Evolutionary conservation across 2,797 vertebrate species (phyloP).

Genomic region (Pelochelys cantorii): DNA sequence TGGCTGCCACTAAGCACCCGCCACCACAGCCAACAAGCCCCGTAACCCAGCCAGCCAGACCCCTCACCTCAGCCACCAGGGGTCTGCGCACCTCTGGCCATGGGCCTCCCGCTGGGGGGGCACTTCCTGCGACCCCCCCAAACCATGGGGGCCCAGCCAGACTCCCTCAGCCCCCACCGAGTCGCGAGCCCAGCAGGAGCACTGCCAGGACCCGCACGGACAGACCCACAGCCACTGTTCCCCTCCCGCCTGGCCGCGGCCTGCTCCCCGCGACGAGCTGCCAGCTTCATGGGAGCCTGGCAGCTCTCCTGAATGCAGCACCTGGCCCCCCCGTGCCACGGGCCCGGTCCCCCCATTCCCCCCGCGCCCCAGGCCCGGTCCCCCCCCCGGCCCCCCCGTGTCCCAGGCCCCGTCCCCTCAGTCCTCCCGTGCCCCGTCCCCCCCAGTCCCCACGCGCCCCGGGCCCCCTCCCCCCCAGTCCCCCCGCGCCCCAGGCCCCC

Average conservation of each 20-base stretch:
- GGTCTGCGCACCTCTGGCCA: not conserved
- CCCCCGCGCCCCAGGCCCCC: too few relatives aligned
- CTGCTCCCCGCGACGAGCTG: rapidly evolving
- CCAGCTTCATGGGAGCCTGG: not conserved
- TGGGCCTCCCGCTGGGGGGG: not conserved
- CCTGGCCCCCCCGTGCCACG: too few relatives aligned
- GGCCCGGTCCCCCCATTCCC: too few relatives aligned
- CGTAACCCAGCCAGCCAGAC: not conserved
- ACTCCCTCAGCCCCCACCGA: not conserved
- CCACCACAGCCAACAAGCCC: constrained; percentile 32
- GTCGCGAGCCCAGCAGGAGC: not conserved
- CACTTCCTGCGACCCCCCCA: not conserved
- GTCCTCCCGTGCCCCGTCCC: too few relatives aligned
- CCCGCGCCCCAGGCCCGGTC: too few relatives aligned
- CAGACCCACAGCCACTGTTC: not conserved
- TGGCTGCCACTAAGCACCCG: not conserved
- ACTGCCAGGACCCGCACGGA: not conserved
- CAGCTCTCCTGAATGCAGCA: not conserved
- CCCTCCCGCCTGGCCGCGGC: too few relatives aligned
- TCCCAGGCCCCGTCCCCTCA: too few relatives aligned
- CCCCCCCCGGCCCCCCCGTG: rapidly evolving
- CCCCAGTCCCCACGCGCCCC: too few relatives aligned
- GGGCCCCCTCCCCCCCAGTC: too few relatives aligned
- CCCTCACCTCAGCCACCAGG: constrained; percentile 18
- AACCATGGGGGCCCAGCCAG: too few relatives aligned